phyloP scores from a whole-genome alignment of 1,140 invertebrate genomes.

The Panagrolaimus sp. region DNA sequence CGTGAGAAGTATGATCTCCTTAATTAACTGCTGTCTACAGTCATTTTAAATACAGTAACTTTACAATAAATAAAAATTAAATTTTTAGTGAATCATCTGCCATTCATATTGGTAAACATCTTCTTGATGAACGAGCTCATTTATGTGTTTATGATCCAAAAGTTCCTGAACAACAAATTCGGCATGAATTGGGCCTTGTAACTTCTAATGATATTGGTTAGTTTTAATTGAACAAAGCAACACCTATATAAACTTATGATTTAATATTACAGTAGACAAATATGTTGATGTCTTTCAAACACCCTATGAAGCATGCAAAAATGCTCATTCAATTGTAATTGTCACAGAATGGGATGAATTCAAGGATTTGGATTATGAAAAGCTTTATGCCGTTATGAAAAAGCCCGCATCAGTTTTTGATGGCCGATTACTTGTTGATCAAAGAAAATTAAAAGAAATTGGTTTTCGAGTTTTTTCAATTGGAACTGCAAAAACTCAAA shows the following conservation, averaged over 20 bases:
- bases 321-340: conserved; percentile 85
- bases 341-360: conserved; percentile 99
- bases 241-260: no score
- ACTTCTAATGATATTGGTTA: conserved; percentile 14
- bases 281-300: conserved; percentile 72
- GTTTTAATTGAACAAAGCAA: no score
- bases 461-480: conserved; percentile 96
- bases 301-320: conserved; percentile 77
- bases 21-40: no score
- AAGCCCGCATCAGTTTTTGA: conserved; percentile 98
- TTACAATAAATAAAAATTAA: not conserved
- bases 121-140: conserved; percentile 89
- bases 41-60: no score
- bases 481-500: conserved; percentile 62
- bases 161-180: conserved; percentile 63
- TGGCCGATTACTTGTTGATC: conserved; percentile 86
- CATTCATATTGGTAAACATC: conserved; percentile 81
- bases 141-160: conserved; percentile 96
- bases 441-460: conserved; percentile 74
- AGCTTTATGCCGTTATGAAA: conserved; percentile 86
- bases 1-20: no score
- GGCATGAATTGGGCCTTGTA: conserved; percentile 41
- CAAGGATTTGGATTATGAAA: conserved; percentile 74
- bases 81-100: conserved; percentile 80
- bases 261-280: conserved; percentile 43